Conservation (phyloP, 2,888 invertebrate species). For the Drosophila affinis region DNA sequence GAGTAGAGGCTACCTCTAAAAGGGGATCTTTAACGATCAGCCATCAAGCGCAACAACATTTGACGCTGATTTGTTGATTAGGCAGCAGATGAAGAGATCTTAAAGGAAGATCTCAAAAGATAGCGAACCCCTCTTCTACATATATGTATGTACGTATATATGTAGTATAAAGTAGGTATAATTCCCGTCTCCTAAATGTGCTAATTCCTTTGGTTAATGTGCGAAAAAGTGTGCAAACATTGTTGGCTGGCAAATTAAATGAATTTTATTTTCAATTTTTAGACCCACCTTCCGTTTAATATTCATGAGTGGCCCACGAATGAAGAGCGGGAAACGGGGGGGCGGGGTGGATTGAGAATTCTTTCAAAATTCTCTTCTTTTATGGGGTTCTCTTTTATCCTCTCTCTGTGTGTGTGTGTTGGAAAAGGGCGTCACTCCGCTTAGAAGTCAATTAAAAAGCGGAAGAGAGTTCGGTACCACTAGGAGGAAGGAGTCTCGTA, state of each 20-base stretch:
- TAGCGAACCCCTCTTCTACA: conserved; percentile 37
- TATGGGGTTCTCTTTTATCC: conserved; percentile 8
- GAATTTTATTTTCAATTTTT: conserved; percentile 59
- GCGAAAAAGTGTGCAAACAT: conserved; percentile 62
- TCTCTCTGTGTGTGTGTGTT: conserved; percentile 23
- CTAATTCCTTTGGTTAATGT: conserved; percentile 63
- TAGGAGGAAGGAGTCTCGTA: neutral
- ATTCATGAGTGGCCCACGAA: conserved; percentile 59
- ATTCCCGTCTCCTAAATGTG: conserved; percentile 47
- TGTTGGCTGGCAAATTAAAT: conserved; percentile 45
- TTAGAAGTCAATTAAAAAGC: conserved; percentile 73
- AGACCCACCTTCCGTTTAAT: conserved; percentile 54
- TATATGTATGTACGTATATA: neutral
- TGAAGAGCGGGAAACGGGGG: neutral
- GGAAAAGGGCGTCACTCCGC: conserved; percentile 41
- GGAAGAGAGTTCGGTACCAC: conserved; percentile 54
- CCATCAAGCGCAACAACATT: conserved; percentile 48
- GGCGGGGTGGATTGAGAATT: neutral
- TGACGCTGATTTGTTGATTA: conserved; percentile 48
- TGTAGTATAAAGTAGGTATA: conserved; percentile 4
- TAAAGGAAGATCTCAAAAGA: conserved; percentile 49
- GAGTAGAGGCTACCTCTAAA: conserved; percentile 1
- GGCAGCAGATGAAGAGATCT: conserved; percentile 21
- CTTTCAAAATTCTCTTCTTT: neutral
- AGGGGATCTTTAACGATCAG: conserved; percentile 52